These are phyloP conservation scores for Stenotaenia linearis DNA, from an alignment of 2,888 invertebrate genomes.

Conservation along the genomic window DNA sequence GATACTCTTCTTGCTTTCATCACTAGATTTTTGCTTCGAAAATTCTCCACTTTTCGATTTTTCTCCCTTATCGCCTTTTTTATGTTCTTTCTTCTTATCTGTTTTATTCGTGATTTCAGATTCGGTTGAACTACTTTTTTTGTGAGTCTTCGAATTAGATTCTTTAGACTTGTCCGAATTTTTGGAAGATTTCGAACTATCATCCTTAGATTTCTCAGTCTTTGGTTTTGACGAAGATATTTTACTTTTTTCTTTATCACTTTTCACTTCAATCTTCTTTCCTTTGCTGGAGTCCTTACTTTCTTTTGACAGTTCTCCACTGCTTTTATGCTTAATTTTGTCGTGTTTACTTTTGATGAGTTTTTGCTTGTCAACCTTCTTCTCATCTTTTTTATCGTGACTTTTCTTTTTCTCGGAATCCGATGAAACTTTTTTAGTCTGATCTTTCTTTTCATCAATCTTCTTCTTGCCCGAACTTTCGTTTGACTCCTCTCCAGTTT, in stretches of 20 bases:
- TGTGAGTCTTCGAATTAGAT: neutral
- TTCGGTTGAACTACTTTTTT: neutral
- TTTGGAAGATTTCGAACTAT: neutral
- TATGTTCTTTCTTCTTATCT: neutral
- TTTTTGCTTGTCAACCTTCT: slow-evolving; percentile 34
- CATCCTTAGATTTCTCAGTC: slow-evolving; percentile 26
- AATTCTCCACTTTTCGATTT: neutral
- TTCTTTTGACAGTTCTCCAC: slow-evolving; percentile 32
- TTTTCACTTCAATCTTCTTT: slow-evolving; percentile 10
- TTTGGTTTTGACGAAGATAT: neutral
- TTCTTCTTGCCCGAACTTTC: neutral
- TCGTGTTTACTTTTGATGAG: slow-evolving; percentile 4
- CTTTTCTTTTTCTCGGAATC: slow-evolving; percentile 32
- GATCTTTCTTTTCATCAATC: neutral
- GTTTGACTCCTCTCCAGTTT: slow-evolving; percentile 32
- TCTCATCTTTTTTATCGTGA: slow-evolving; percentile 28
- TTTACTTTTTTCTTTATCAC: neutral
- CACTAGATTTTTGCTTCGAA: neutral
- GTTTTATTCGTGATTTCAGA: neutral
- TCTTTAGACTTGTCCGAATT: neutral
- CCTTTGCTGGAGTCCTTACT: slow-evolving; percentile 28
- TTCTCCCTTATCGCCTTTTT: neutral
- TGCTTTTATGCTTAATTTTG: slow-evolving; percentile 28
- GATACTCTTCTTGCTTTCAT: neutral
- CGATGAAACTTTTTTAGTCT: neutral